Evolutionary conservation across 2,113 vertebrate genomes (phyloP), one percentile per base, ranked within the genome.

Genomic region (Hippocampus mohnikei): DNA sequence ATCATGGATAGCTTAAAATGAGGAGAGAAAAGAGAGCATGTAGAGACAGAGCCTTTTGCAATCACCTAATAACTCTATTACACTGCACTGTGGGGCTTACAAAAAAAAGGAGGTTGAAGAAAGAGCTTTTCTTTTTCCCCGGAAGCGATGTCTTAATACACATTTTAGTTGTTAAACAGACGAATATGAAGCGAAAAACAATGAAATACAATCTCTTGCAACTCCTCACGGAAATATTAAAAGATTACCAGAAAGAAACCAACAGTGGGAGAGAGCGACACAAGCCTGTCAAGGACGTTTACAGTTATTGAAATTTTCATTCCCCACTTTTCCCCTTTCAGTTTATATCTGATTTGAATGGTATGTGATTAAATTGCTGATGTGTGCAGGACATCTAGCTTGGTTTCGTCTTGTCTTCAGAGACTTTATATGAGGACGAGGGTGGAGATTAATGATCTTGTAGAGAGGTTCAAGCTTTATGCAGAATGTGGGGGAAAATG

Each of bases 1-100:
- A 91, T 91, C 90, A 91, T 89, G 80, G 77, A 86, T 86, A 82
- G 84, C 89, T 90, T 91, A 81, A 89, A 90, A 90, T 62, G 81
- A 90, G 88, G 87, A 81, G 81, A 88, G 82, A 87, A 87, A 83
- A 75, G 86, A 90, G 86, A 88, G 85, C 85, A 85, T 71, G 67
- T 83, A 88, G 87, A 87, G 82, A 86, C 84, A 85, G 81, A 83
- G 82, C 90, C 86, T 92, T 92, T 92, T 91, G 89, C 89, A 91
- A 90, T 91, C 91, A 91, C 90, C 90, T 91, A 91, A 93, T 93
- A 93, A 93, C 91, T 92, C 88, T 89, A 92, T 93, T 93, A 92
- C 87, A 89, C 77, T 37, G 75, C 87, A 87, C 91, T 85, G 79
- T 85, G 88, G 86, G 90, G 87, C 88, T 91, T 72, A 85, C 84